Base-by-base conservation (phyloP, 2,113 vertebrate species). In the Merops nubicus region DNA sequence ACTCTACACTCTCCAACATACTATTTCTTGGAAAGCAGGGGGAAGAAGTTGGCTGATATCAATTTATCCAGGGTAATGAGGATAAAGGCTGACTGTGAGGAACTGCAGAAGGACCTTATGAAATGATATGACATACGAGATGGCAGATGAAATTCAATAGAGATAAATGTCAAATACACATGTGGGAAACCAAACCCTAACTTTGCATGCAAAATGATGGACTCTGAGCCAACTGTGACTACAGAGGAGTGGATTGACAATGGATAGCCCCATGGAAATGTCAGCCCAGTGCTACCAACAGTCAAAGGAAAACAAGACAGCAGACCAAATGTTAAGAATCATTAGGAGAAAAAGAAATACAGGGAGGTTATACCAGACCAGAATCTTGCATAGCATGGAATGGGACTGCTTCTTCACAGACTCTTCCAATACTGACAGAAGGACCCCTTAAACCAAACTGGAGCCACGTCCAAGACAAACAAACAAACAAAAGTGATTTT, bases 101-200 rank as follows among this genome's bases (percentile, higher is more conserved):
- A 94, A 74, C 91, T 84, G 86, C 86, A 92, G 64, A 88, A 96
- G 80, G 76, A 93, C 88, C 83, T 95, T 84, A 77, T 53, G 75
- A 93, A 95, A 92, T 62, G 48, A 57, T 79, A 63, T 38, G 88
- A 84, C 88, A 91, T 76, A 92, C 57, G 83, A 94, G 88, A 86
- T 59, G 64, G 86, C 83, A 93, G 91, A 77, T 38, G 47, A 97
- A 91, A 95, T 92, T 86, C 92, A 85, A 83, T 9, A 92, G 76
- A 93, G 92, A 96, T 84, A 92, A 96, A 89, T 93, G 94, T 95
- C 91, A 92, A 86, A 88, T 78, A 86, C 19, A 45, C 91, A 91
- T n/a, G 42, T 77, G 83, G 86, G 91, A 86, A 91, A 93, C 91
- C 13, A 68, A 91, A 63, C n/a, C 72, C 68, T 78, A 77, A 70